Evolutionary conservation across 35 echinoderm and acorn worm species (phyloP), one percentile per base, ranked within the genome.

Genomic region (Eucidaris tribuloides): DNA sequence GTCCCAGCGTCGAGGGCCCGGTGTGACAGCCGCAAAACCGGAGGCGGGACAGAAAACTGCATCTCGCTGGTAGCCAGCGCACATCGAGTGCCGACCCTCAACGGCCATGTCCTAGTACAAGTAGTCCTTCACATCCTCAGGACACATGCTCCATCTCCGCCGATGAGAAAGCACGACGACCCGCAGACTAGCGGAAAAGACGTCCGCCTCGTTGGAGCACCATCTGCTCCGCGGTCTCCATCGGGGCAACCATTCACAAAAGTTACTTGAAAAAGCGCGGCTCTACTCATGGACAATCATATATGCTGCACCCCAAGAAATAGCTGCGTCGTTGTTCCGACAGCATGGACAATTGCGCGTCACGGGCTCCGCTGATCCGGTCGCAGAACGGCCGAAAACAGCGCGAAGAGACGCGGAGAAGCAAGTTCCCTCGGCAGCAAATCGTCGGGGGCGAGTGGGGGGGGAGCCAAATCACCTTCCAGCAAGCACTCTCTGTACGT

Each of bases 241-340:
- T 74, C 68, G 25, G 68, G 68, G 68, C 22, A 22, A 35, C 38
- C 68, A 27, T 74, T 74, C 68, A 74, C 14, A 17, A 74, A 74
- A 74, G 35, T 74, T n/a, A n/a, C 68, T 44, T 74, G 41, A 74
- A 74, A 36, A 74, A 74, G n/a, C n/a, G n/a, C n/a, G n/a, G 68
- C 68, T 74, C 35, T 40, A 0, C 38, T 40, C 1, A 22, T 42
- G 34, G 68, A 74, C 41, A 74, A 74, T 74, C n/a, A 74, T 74
- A 4, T 74, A 74, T 36, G 9, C 68, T 2, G 68, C 38, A 38
- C 37, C 33, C 14, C 38, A 20, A 40, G n/a, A n/a, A n/a, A 13
- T 42, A 14, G 30, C 61, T 0, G 38, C 35, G 68, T 74, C 68
- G 38, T 40, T 74, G 34, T 74, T 74, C 68, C 9, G 48, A 40